A percentile compares a stretch with the other conserved stretches of the same genome.
Evolutionary conservation across 2,113 vertebrate genomes (phyloP).

Genomic region (Heterochromis multidens): DNA sequence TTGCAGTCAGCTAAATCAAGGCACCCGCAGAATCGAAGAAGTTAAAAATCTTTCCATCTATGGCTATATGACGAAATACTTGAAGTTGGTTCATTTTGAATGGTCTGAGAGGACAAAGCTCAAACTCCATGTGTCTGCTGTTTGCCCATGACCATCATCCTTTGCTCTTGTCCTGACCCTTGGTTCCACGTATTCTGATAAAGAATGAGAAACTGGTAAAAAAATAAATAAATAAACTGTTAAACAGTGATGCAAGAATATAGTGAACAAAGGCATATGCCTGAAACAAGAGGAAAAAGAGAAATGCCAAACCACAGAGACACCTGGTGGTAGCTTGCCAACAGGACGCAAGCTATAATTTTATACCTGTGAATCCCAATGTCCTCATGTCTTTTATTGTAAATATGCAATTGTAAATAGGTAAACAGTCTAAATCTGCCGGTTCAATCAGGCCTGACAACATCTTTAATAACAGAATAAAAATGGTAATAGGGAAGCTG

Average conservation of each 20-base stretch:
- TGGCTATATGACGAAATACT: neutral
- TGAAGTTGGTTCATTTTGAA: neutral
- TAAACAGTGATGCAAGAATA: neutral
- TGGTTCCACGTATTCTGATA: neutral
- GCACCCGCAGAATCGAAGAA: too few species aligned
- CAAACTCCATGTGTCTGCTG: neutral
- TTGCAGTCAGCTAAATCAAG: too few species aligned
- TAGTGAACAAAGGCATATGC: neutral
- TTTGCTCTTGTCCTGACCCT: neutral
- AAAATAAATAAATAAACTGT: neutral
- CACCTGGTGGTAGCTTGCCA: slow-evolving; percentile 25
- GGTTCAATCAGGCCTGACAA: neutral
- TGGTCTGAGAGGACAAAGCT: neutral
- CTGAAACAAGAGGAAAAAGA: neutral
- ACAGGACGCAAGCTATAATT: neutral
- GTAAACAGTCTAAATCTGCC: neutral
- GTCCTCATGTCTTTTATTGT: slow-evolving; percentile 73
- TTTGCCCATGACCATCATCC: neutral
- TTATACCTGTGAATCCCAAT: slow-evolving; percentile 90
- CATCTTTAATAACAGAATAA: neutral
- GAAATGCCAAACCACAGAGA: neutral
- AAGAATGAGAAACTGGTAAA: neutral
- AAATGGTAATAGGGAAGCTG: neutral
- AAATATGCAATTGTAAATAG: neutral
- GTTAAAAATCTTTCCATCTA: neutral